phyloP scores from a whole-genome alignment of 2,888 invertebrate species.

The Sinodicranocentrus sp. region DNA sequence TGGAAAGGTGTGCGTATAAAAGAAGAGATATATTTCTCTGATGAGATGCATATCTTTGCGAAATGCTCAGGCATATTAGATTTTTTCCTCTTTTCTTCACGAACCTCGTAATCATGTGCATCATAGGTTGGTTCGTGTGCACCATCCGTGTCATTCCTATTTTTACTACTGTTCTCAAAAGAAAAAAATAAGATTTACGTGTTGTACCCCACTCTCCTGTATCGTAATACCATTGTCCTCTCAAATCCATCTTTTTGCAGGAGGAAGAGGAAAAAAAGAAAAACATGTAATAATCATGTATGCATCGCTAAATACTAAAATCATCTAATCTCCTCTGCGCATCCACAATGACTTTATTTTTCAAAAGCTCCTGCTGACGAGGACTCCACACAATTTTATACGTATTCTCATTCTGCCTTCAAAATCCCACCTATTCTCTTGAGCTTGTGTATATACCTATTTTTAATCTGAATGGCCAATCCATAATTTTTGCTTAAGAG shows the following conservation, averaged over 20 bases:
- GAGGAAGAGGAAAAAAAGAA: conserved; percentile 37
- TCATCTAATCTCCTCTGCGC: conserved; percentile 51
- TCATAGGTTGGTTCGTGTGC: conserved; percentile 32
- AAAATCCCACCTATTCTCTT: conserved; percentile 53
- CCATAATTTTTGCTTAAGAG: conserved; percentile 24
- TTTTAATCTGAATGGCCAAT: conserved; percentile 9
- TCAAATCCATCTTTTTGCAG: conserved; percentile 37
- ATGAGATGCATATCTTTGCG: no score
- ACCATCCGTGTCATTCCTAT: conserved; percentile 56
- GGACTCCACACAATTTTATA: no score
- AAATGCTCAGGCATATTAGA: conserved; percentile 33
- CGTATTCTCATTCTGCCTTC: conserved; percentile 19
- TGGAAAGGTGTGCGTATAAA: conserved; percentile 42
- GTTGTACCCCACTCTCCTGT: not conserved
- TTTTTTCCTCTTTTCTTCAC: conserved; percentile 24
- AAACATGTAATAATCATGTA: conserved; percentile 51
- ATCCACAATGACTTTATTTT: conserved; percentile 35
- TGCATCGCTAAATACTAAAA: conserved; percentile 62
- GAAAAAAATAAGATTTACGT: conserved; percentile 42
- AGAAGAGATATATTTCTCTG: conserved; percentile 12
- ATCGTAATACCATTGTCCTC: not conserved
- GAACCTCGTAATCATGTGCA: not conserved
- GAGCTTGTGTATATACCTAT: not conserved
- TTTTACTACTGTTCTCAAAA: conserved; percentile 39
- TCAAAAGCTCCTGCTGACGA: conserved; percentile 46